Evolutionary conservation across 2,888 invertebrate genomes (phyloP).

Genomic region (Melolontha melolontha): DNA sequence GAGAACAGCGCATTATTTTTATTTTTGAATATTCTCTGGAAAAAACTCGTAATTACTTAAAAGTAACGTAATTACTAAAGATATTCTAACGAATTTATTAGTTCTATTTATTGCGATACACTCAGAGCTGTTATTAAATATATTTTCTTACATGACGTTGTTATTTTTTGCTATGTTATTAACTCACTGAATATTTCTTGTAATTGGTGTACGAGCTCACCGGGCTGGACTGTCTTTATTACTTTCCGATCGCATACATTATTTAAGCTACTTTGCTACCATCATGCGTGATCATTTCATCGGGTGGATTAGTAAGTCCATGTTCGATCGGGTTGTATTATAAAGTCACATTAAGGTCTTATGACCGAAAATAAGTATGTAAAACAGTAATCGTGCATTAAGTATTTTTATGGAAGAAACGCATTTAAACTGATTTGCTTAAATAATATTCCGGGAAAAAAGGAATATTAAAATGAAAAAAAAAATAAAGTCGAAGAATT

Average conservation of each 20-base stretch:
- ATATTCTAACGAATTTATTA: too few species aligned
- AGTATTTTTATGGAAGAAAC: slow-evolving; percentile 28
- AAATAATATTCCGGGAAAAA: too few species aligned
- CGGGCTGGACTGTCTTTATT: slow-evolving; percentile 24
- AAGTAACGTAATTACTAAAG: too few species aligned
- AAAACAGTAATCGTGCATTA: slow-evolving; percentile 31
- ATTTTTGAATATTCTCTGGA: too few species aligned
- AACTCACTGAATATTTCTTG: slow-evolving; percentile 23
- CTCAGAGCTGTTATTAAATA: slow-evolving; percentile 18
- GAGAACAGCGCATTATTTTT: too few species aligned
- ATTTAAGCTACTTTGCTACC: slow-evolving; percentile 23
- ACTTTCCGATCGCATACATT: slow-evolving; percentile 14
- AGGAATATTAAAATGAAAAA: too few species aligned
- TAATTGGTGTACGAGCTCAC: slow-evolving; percentile 17
- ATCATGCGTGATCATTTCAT: slow-evolving; percentile 20
- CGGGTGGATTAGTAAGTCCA: slow-evolving; percentile 14
- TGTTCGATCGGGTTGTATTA: slow-evolving; percentile 10
- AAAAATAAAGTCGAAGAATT: too few species aligned
- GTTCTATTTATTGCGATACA: neutral
- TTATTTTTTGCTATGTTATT: slow-evolving; percentile 25
- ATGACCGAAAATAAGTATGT: slow-evolving; percentile 30
- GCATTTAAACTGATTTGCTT: slow-evolving; percentile 32
- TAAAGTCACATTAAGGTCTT: slow-evolving; percentile 28
- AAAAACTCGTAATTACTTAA: too few species aligned
- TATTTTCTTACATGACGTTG: slow-evolving; percentile 31